Evolutionary conservation across 2,113 vertebrate species (phyloP).

Genomic region (Sorex fumeus): DNA sequence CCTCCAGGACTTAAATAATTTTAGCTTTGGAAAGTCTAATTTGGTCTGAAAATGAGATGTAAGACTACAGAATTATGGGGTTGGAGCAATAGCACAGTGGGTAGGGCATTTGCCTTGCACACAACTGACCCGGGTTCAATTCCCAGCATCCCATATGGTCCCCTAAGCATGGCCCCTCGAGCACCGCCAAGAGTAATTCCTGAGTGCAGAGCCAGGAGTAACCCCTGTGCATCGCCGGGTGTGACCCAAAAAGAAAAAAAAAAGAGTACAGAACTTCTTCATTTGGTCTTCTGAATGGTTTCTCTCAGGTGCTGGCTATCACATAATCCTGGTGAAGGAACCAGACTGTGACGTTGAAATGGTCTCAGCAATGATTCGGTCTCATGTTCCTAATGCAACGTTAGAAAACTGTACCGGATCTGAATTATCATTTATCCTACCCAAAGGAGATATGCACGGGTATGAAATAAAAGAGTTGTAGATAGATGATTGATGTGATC

Average conservation of each 20-base stretch:
- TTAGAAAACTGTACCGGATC: slow-evolving; percentile 94
- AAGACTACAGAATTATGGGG: not conserved
- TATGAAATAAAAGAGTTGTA: slow-evolving; percentile 72
- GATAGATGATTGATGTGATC: not conserved
- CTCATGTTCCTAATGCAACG: slow-evolving; percentile 94
- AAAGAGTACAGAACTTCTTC: not conserved
- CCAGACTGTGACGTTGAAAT: slow-evolving; percentile 92
- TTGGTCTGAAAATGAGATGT: not conserved
- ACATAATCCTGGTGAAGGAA: slow-evolving; percentile 97
- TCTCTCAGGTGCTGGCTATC: slow-evolving; percentile 95
- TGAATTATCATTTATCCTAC: slow-evolving; percentile 95
- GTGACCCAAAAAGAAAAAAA: too few relatives aligned
- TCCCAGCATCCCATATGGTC: too few relatives aligned
- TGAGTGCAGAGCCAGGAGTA: too few relatives aligned
- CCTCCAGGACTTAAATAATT: not conserved
- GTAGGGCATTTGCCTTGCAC: too few relatives aligned
- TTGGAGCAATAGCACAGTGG: too few relatives aligned
- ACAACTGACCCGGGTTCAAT: too few relatives aligned
- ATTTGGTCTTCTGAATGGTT: slow-evolving; percentile 54
- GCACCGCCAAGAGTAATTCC: too few relatives aligned
- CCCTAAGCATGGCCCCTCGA: too few relatives aligned
- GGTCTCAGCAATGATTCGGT: slow-evolving; percentile 93
- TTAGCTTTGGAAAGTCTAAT: not conserved
- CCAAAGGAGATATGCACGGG: slow-evolving; percentile 95
- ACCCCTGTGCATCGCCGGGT: too few relatives aligned